Percentiles rank a stretch among this genome's conserved stretches.
phyloP scores from a whole-genome alignment of 1,140 invertebrate species.

The Drosophila nasuta region DNA sequence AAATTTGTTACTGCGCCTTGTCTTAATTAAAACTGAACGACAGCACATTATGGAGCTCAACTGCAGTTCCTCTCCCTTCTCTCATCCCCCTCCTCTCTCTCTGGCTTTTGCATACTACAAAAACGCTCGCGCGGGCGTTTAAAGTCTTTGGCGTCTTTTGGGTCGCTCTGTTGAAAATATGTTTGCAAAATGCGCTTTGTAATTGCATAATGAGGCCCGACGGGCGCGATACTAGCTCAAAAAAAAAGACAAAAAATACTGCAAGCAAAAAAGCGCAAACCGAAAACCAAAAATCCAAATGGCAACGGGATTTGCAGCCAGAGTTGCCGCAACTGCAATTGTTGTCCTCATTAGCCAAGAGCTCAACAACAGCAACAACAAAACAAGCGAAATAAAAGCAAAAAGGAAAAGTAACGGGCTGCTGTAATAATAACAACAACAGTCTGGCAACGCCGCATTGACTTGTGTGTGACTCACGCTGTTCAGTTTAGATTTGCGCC shows the following conservation, averaged over 20 bases:
- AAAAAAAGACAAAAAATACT: too few relatives aligned
- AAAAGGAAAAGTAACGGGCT: constrained; percentile 16
- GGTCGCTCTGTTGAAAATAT: constrained; percentile 30
- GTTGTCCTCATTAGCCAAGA: constrained; percentile 59
- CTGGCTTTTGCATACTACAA: not conserved
- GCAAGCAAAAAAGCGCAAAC: not conserved
- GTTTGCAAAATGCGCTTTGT: constrained; percentile 43
- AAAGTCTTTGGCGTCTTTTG: constrained; percentile 16
- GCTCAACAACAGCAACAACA: constrained; percentile 1
- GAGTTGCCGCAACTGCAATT: constrained; percentile 41
- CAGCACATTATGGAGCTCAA: constrained; percentile 35
- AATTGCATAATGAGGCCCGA: constrained; percentile 74
- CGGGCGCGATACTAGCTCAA: constrained; percentile 1
- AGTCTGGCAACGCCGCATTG: constrained; percentile 38
- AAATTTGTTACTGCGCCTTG: constrained; percentile 12
- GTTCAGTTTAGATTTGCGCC: constrained; percentile 44
- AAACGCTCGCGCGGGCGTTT: constrained; percentile 14
- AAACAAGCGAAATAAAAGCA: constrained; percentile 9
- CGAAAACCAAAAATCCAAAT: constrained; percentile 28
- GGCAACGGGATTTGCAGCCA: constrained; percentile 29
- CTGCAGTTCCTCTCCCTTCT: not conserved
- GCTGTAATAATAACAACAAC: constrained; percentile 2
- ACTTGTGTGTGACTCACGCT: constrained; percentile 33
- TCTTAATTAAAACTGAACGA: constrained; percentile 47
- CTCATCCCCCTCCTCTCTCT: too few relatives aligned